Percentiles rank a stretch among this genome's conserved stretches.
phyloP scores from a whole-genome alignment of 2,113 vertebrate species.

The Oplegnathus fasciatus region DNA sequence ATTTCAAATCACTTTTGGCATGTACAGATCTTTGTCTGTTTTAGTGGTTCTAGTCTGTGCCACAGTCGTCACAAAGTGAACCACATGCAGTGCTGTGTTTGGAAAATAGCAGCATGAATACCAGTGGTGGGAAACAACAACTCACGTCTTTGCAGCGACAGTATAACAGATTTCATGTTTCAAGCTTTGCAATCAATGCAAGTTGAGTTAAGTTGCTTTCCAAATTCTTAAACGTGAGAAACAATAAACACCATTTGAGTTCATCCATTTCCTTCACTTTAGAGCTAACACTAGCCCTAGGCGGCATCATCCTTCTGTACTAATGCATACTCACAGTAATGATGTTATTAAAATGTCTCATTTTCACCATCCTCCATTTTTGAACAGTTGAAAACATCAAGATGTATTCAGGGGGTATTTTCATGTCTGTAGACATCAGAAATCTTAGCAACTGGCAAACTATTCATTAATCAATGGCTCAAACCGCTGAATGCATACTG shows the following conservation, averaged over 20 bases:
- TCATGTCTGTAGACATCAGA: background rate
- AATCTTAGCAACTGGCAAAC: conserved; percentile 2
- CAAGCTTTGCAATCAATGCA: background rate
- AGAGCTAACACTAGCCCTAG: background rate
- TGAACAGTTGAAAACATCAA: background rate
- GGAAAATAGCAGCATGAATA: background rate
- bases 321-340: background rate
- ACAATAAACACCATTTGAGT: background rate
- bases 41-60: background rate
- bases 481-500: background rate
- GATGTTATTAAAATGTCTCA: background rate
- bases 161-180: background rate
- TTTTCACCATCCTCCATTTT: background rate
- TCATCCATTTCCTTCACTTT: background rate
- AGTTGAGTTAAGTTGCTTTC: background rate
- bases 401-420: background rate
- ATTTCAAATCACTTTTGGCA: background rate
- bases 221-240: conserved; percentile 1
- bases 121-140: background rate
- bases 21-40: background rate
- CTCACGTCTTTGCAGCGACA: background rate
- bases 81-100: background rate
- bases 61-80: background rate
- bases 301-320: background rate
- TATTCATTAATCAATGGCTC: background rate